These are phyloP conservation scores for Mus musculus DNA, from an alignment of 2,113 vertebrate species.

Conservation along the genomic window DNA sequence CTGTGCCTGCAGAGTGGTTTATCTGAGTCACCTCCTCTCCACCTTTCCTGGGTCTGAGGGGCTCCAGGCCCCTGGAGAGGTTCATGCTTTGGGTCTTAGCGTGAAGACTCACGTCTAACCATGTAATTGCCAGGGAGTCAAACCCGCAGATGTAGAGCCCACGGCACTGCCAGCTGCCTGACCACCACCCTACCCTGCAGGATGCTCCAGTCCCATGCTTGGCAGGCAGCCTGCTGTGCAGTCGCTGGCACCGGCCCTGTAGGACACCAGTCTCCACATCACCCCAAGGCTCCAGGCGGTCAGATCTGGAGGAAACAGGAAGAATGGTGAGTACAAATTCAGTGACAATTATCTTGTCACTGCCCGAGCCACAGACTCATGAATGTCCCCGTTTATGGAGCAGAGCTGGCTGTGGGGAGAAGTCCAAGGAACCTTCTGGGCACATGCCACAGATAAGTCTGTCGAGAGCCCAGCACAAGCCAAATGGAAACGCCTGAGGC, in stretches of 20 bases:
- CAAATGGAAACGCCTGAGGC: neutral
- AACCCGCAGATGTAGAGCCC: neutral
- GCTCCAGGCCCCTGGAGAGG: neutral
- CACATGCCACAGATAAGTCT: neutral
- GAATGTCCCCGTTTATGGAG: neutral
- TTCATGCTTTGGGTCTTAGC: neutral
- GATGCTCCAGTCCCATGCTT: neutral
- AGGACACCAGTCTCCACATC: neutral
- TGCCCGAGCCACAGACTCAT: neutral
- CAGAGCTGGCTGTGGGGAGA: neutral
- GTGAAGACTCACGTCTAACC: fast-evolving
- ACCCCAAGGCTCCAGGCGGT: neutral
- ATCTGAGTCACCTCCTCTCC: neutral
- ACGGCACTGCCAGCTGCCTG: neutral
- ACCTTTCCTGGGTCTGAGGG: neutral
- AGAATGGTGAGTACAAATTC: neutral
- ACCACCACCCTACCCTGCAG: slow-evolving; percentile 39
- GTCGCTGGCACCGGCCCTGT: neutral
- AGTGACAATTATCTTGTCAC: slow-evolving; percentile 30
- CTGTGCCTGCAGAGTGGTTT: fast-evolving
- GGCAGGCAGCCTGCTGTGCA: neutral
- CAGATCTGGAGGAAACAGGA: neutral
- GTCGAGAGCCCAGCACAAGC: neutral
- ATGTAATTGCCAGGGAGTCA: neutral
- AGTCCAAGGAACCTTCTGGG: neutral